Conservation (phyloP, 1,140 invertebrate species). For the Frieseomelitta varia region DNA sequence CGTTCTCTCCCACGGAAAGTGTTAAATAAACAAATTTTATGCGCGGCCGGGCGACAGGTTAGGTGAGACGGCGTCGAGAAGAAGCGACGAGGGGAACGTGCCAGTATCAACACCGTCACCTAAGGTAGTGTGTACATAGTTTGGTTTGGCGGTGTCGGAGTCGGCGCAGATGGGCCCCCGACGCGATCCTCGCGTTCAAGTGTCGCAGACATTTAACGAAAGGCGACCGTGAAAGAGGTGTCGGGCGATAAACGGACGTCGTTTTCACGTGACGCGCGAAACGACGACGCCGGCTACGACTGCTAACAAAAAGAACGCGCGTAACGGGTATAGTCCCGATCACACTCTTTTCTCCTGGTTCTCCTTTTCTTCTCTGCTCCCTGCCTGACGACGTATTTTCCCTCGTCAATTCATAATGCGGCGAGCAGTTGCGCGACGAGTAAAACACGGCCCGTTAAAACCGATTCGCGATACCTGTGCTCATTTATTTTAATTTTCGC, state of each 20-base stretch:
- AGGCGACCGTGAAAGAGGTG: conserved; percentile 45
- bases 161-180: conserved; percentile 30
- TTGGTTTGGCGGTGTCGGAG: neutral
- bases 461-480: conserved; percentile 1
- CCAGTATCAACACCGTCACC: conserved; percentile 18
- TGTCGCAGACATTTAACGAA: conserved; percentile 64
- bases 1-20: conserved; percentile 46
- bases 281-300: neutral
- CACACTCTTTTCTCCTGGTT: conserved; percentile 4
- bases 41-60: neutral
- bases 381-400: neutral
- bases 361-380: neutral
- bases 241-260: conserved; percentile 55
- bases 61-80: neutral
- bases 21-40: conserved; percentile 63
- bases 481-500: conserved; percentile 20
- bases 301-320: conserved; percentile 30
- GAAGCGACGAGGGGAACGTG: conserved; percentile 31
- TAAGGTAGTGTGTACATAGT: neutral
- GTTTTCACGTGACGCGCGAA: conserved; percentile 28
- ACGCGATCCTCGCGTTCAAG: conserved; percentile 52
- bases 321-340: conserved; percentile 24
- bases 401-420: conserved; percentile 30
- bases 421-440: neutral
- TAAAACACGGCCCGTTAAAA: neutral